These are phyloP conservation scores for Menidia menidia DNA, from an alignment of 2,797 vertebrate genomes.

Conservation along the genomic window DNA sequence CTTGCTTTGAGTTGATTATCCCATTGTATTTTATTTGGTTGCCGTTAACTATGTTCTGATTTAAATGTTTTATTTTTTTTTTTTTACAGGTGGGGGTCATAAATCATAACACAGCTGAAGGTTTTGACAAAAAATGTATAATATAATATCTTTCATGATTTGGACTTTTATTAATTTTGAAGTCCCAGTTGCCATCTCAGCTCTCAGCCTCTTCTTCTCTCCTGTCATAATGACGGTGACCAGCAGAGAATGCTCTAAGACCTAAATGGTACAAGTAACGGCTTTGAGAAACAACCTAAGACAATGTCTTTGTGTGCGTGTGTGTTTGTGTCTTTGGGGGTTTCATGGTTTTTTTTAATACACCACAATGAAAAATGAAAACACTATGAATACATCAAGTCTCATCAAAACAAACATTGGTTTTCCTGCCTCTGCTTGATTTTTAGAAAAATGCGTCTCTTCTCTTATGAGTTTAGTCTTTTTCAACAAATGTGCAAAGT, in stretches of 20 bases:
- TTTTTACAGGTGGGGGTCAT: too few relatives aligned
- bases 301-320: neutral
- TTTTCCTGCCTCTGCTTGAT: neutral
- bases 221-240: neutral
- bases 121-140: too few relatives aligned
- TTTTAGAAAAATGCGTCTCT: slow-evolving; percentile 21
- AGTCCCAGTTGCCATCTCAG: neutral
- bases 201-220: neutral
- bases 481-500: slow-evolving; percentile 41
- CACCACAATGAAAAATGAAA: neutral
- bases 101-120: too few relatives aligned
- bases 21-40: too few relatives aligned
- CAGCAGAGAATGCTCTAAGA: neutral
- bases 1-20: too few relatives aligned
- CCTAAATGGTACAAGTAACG: neutral
- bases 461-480: slow-evolving; percentile 37
- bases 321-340: too few relatives aligned
- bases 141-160: too few relatives aligned
- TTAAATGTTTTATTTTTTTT: too few relatives aligned
- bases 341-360: neutral
- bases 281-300: neutral
- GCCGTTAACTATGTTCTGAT: too few relatives aligned
- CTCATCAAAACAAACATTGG: neutral
- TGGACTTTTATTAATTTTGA: too few relatives aligned
- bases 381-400: neutral